Evolutionary conservation across 2,888 invertebrate species (phyloP), one percentile per base, ranked within the genome.

Genomic region (Portevinia maculata): DNA sequence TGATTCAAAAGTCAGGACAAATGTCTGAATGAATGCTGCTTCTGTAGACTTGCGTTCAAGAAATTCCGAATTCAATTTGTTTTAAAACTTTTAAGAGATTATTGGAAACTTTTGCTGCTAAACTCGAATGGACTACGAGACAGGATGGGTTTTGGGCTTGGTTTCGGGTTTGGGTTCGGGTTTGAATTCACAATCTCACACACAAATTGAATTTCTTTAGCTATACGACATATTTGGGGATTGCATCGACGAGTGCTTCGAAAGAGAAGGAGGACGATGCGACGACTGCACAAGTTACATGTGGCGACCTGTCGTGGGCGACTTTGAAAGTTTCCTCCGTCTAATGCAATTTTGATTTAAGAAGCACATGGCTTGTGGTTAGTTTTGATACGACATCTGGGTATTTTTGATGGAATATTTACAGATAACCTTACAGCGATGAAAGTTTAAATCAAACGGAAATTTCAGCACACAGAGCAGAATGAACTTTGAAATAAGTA

Each of bases 1-100:
- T 60, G 67, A 79, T 67, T 74, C 74, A 34, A 74, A 60, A 74
- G 79, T 74, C 79, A 67, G 32, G 60, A 55, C 48, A 34, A 67
- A 71, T 67, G 65, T 60, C 73, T 59, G 67, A 37, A 59, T 24
- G 28, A 15, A 34, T 57, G 44, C 28, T 19, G 9, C 41, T 24
- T 39, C 19, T 39, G 13, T 28, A 37, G 73, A 52, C 21, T 37
- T 57, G 48, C 21, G 15, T 57, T 74, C 24, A 57, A 60, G 53
- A 69, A 53, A 69, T 75, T 79, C 44, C 28, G 62, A 75, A 79
- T 79, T 79, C 75, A 75, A 79, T 79, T 79, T 79, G 79, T 57
- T 62, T 32, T 24, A 17, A 79, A 75, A 55, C 41, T 79, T 79
- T 79, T 53, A 11, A 19, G 44, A 71, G 75, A 79, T 79, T 79